Evolutionary conservation across 2,888 invertebrate species (phyloP), one percentile per base, ranked within the genome.

Genomic region (Eledone cirrhosa): DNA sequence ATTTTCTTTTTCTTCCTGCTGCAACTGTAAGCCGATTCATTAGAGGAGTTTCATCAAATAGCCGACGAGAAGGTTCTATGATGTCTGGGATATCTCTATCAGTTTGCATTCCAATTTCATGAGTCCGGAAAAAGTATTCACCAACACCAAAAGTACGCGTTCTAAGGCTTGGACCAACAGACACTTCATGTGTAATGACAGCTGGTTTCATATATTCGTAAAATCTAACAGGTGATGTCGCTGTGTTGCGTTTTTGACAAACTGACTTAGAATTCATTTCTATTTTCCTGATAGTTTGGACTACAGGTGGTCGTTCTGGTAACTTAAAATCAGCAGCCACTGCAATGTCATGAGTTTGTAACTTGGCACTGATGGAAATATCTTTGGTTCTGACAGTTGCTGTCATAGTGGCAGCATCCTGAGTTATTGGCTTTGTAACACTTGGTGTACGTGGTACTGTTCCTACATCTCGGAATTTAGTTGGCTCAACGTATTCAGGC

Each of bases 171-270:
- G 72, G 72, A 41, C 72, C 72, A 13, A 72, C 72, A 22, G 72
- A 31, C n/a, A 72, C 72, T 72, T 72, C 72, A 22, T 72, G 72
- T 22, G 72, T 72, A 31, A 72, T 72, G 1, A 72, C 33, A n/a
- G 72, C 72, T 72, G 72, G 72, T 72, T 72, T 72, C 72, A 72
- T 72, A 41, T 72, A 72, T 33, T 72, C 72, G n/a, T 72, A 72
- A 72, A 72, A 72, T 72, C 72, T 72, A 14, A 72, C 41, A 8
- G 72, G 72, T n/a, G 72, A 72, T 5, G 41, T 72, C 31, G 72
- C 72, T 22, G 72, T 72, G 41, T 72, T 72, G 22, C 22, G 31
- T 31, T 31, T 72, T 5, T 41, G 41, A 41, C 41, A 41, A 0
- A 41, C 41, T 41, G 41, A 41, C 11, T 41, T 41, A 41, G 41